Conservation (phyloP, 2,797 vertebrate species). For the Amazona finschi region DNA sequence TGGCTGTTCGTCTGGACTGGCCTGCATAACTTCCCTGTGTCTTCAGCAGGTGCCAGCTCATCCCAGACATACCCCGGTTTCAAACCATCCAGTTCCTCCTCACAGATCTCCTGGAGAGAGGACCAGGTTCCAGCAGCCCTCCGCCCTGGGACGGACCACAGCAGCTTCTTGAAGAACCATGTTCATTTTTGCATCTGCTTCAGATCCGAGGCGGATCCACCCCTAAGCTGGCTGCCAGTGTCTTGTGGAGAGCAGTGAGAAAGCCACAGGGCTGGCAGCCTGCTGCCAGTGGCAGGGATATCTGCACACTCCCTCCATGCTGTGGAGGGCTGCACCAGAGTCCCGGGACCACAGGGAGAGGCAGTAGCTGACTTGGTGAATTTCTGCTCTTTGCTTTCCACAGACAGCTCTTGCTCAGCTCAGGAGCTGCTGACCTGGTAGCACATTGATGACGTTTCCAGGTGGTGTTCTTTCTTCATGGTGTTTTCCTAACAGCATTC, state of each 20-base stretch:
- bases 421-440: background rate
- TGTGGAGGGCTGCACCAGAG: fast-evolving
- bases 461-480: background rate
- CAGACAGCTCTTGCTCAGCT: background rate
- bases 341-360: background rate
- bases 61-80: background rate
- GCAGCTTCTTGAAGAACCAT: background rate
- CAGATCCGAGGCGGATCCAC: background rate
- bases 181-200: background rate
- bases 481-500: background rate
- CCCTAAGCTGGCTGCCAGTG: background rate
- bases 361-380: background rate
- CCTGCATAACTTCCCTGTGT: background rate
- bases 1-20: background rate
- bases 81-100: background rate
- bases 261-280: background rate
- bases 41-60: background rate
- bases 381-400: background rate
- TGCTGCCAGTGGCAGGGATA: background rate
- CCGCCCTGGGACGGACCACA: background rate
- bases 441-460: fast-evolving
- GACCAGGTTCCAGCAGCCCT: background rate
- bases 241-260: background rate
- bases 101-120: background rate
- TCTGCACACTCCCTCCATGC: fast-evolving